phyloP scores from a whole-genome alignment of 2,797 vertebrate species.

The Coendou prehensilis region DNA sequence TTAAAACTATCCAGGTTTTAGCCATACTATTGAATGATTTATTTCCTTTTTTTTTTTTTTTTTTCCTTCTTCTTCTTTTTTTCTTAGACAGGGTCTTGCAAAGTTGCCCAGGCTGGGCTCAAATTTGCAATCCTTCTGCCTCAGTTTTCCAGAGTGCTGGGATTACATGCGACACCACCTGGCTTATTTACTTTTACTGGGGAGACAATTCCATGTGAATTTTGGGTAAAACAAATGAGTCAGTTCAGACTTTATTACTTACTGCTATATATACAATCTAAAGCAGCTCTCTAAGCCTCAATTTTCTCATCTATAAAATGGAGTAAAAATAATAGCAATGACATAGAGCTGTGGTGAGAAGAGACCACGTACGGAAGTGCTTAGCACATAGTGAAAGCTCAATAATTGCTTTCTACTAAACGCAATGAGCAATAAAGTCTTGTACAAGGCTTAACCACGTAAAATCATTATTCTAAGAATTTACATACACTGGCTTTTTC shows the following conservation, averaged over 20 bases:
- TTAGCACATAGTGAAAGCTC: neutral
- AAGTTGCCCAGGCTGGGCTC: neutral
- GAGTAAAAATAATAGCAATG: neutral
- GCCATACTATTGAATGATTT: neutral
- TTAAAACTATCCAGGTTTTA: constrained; percentile 37
- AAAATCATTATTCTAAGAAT: neutral
- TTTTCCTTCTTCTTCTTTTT: neutral
- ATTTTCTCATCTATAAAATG: neutral
- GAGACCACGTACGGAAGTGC: neutral
- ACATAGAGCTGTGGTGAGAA: neutral
- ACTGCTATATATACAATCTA: neutral
- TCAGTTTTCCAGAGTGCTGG: neutral
- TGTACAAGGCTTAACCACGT: neutral
- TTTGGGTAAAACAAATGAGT: neutral
- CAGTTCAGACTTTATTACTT: neutral
- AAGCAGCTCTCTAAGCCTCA: neutral
- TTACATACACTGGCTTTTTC: neutral
- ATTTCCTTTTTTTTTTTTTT: neutral
- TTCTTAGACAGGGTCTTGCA: neutral
- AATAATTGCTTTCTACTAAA: neutral
- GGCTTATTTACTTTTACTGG: neutral
- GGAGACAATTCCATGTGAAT: neutral
- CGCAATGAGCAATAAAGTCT: neutral
- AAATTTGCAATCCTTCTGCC: neutral
- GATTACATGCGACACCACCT: neutral